Conservation (phyloP, 2,888 invertebrate species). For the Crematogaster levior region DNA sequence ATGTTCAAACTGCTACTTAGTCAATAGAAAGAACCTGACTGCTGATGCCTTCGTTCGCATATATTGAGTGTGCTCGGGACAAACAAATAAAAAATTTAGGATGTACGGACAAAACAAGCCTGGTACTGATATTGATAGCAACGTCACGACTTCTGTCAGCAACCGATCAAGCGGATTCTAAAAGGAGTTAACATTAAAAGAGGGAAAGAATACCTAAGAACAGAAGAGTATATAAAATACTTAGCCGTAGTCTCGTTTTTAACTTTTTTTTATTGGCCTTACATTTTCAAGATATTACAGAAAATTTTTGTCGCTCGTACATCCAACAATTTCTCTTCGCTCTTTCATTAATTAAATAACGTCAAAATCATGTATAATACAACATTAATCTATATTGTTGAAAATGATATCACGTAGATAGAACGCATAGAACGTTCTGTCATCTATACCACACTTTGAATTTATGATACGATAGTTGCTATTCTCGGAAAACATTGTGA, state of each 20-base stretch:
- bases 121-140: not conserved
- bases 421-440: no score
- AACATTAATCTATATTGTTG: conserved; percentile 68
- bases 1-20: conserved; percentile 20
- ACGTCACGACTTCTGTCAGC: conserved; percentile 29
- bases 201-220: not conserved
- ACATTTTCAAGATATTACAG: conserved; percentile 80
- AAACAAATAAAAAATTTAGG: conserved; percentile 80
- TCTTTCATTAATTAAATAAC: conserved; percentile 60
- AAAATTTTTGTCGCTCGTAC: conserved; percentile 65
- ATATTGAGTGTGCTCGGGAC: conserved; percentile 38
- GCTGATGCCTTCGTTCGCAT: not conserved
- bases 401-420: conserved; percentile 70
- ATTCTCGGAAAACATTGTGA: conserved; percentile 19
- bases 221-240: not conserved
- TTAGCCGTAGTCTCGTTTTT: conserved; percentile 57
- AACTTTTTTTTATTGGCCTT: conserved; percentile 80
- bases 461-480: conserved; percentile 37
- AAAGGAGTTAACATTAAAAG: not conserved
- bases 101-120: conserved; percentile 62
- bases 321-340: conserved; percentile 70
- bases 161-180: conserved; percentile 10
- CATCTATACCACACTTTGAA: conserved; percentile 13
- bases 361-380: conserved; percentile 66
- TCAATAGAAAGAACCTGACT: conserved; percentile 33